A percentile compares a stretch with the other conserved stretches of the same genome.
phyloP scores from a whole-genome alignment of 2,888 invertebrate species.

The Tubulanus polymorphus region DNA sequence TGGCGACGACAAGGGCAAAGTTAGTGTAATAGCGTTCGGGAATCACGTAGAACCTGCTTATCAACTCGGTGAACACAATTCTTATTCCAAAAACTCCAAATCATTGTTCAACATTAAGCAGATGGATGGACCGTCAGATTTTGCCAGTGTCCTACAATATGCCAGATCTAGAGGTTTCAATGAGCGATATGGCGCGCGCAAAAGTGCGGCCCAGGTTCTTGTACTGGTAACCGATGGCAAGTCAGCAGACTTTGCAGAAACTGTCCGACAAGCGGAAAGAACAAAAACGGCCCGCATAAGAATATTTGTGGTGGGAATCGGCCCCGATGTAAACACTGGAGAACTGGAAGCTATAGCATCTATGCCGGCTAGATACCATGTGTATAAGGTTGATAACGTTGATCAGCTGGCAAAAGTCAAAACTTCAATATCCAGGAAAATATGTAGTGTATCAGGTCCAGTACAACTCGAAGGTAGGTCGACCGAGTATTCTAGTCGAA shows the following conservation, averaged over 20 bases:
- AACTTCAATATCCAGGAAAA: too few species aligned
- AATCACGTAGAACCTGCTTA: neutral
- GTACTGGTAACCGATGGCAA: neutral
- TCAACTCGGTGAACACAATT: neutral
- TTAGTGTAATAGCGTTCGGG: constrained; percentile 5
- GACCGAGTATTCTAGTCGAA: too few species aligned
- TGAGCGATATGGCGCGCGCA: neutral
- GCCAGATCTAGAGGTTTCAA: neutral
- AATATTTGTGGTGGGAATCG: too few species aligned
- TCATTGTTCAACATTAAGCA: neutral
- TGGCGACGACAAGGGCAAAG: neutral
- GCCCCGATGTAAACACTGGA: too few species aligned
- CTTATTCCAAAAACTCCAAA: neutral
- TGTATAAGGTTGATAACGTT: too few species aligned
- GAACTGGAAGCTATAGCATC: too few species aligned
- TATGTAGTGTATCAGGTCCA: too few species aligned
- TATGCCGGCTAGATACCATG: too few species aligned
- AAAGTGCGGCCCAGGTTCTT: neutral
- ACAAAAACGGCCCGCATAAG: too few species aligned
- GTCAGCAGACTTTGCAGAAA: neutral
- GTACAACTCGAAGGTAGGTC: too few species aligned
- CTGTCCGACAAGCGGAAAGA: too few species aligned
- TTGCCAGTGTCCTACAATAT: neutral
- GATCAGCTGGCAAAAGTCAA: too few species aligned
- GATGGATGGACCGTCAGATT: neutral